A percentile compares a stretch with the other conserved stretches of the same genome.
These are phyloP conservation scores for Cherax destructor DNA, from an alignment of 1,140 invertebrate species.

Conservation along the genomic window DNA sequence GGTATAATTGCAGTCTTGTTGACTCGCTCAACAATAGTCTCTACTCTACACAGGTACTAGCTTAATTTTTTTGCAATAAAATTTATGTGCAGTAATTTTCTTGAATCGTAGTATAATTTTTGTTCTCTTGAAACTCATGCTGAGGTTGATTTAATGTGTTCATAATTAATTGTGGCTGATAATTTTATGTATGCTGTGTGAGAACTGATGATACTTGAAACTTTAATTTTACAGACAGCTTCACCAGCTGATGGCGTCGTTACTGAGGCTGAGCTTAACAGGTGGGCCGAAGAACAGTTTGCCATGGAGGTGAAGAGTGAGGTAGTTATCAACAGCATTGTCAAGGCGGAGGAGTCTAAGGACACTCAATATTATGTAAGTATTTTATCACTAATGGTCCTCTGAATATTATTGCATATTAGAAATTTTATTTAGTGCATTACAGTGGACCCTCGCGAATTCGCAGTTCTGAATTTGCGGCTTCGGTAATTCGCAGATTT, in stretches of 20 bases:
- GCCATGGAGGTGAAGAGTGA: conserved; percentile 81
- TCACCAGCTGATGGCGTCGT: conserved; percentile 78
- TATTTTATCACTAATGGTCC: conserved; percentile 18
- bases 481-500: too few species aligned
- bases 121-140: too few species aligned
- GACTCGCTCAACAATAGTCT: conserved; percentile 16
- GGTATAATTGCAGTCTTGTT: conserved; percentile 30
- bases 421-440: too few species aligned
- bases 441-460: too few species aligned
- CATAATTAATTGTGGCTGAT: too few species aligned
- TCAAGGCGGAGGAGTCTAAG: conserved; percentile 76
- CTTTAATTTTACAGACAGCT: conserved; percentile 73
- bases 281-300: conserved; percentile 81
- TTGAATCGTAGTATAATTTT: too few species aligned
- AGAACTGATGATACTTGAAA: too few species aligned
- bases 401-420: too few species aligned
- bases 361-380: conserved; percentile 78
- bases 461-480: too few species aligned
- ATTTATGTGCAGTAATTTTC: too few species aligned
- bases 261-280: conserved; percentile 78
- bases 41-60: conserved; percentile 38
- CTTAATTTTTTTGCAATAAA: background rate
- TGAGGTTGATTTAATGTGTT: too few species aligned
- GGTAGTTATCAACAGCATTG: conserved; percentile 82
- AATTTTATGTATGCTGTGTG: too few species aligned